Evolutionary conservation across 2,888 invertebrate species (phyloP).

Genomic region (Drosophila suboccidentalis): DNA sequence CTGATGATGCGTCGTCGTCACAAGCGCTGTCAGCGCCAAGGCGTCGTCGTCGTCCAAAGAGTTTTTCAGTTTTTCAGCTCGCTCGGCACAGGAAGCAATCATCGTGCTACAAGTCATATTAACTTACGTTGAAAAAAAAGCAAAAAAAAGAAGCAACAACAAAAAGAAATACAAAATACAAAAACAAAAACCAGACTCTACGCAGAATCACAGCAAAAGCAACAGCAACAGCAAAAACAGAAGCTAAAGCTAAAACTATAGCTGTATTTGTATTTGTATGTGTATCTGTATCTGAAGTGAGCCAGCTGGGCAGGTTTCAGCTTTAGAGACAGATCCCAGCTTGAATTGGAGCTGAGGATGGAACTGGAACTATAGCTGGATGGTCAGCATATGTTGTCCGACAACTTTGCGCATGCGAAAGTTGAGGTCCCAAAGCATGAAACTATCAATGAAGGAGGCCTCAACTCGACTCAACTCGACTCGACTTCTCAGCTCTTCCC

Average conservation of each 20-base stretch:
- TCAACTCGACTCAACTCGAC: constrained; percentile 21
- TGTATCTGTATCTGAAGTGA: constrained; percentile 55
- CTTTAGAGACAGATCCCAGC: constrained; percentile 32
- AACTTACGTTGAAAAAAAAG: constrained; percentile 70
- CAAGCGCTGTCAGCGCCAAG: constrained; percentile 68
- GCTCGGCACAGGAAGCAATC: constrained; percentile 78
- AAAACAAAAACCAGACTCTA: constrained; percentile 38
- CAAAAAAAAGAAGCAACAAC: constrained; percentile 15
- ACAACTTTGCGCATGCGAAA: constrained; percentile 78
- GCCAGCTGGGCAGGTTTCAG: constrained; percentile 67
- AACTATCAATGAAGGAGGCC: constrained; percentile 79
- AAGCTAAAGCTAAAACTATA: constrained; percentile 55
- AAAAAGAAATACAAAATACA: not conserved
- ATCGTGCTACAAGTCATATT: constrained; percentile 82
- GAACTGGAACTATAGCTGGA: constrained; percentile 46
- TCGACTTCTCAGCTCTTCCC: constrained; percentile 42
- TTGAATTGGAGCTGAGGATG: constrained; percentile 29
- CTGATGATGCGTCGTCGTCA: constrained; percentile 64
- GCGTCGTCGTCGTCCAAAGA: constrained; percentile 37
- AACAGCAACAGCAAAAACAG: constrained; percentile 73
- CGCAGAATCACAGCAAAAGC: constrained; percentile 78
- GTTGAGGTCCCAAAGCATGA: constrained; percentile 60
- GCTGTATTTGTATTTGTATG: constrained; percentile 16
- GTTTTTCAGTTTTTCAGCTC: constrained; percentile 14
- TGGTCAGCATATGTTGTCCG: constrained; percentile 71